phyloP scores from a whole-genome alignment of 2,888 invertebrate species.

The Pseudolycoriella hygida region DNA sequence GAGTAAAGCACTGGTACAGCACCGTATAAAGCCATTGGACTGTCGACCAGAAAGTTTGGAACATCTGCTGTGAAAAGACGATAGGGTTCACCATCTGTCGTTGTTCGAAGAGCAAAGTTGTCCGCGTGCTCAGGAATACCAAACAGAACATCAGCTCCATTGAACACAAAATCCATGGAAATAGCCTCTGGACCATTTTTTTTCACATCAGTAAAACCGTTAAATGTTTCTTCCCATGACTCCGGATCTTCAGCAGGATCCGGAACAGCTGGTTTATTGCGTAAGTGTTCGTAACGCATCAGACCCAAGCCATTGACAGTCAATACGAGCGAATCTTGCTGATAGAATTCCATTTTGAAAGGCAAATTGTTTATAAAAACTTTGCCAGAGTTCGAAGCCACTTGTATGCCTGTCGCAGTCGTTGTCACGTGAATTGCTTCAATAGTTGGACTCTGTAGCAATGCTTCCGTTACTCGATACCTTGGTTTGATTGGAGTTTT shows the following conservation, averaged over 20 bases:
- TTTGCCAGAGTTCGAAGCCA: conserved; percentile 35
- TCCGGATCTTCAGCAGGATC: conserved; percentile 45
- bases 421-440: background rate
- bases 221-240: conserved; percentile 89
- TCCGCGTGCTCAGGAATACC: conserved; percentile 96
- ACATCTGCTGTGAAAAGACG: conserved; percentile 94
- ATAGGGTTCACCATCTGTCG: conserved; percentile 77
- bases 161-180: conserved; percentile 83
- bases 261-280: conserved; percentile 35
- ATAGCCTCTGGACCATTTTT: conserved; percentile 88
- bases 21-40: conserved; percentile 92
- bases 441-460: conserved; percentile 48
- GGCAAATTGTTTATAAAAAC: conserved; percentile 50
- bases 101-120: conserved; percentile 65
- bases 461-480: conserved; percentile 39
- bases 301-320: conserved; percentile 67
- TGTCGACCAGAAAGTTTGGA: conserved; percentile 91
- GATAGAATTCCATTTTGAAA: conserved; percentile 57
- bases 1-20: conserved; percentile 85
- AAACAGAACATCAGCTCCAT: conserved; percentile 78
- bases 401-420: conserved; percentile 21
- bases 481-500: conserved; percentile 44
- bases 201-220: conserved; percentile 84
- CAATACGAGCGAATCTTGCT: conserved; percentile 39
- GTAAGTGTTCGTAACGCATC: conserved; percentile 68